phyloP scores from a whole-genome alignment of 2,888 invertebrate genomes.

The Toxonevra muliebris region DNA sequence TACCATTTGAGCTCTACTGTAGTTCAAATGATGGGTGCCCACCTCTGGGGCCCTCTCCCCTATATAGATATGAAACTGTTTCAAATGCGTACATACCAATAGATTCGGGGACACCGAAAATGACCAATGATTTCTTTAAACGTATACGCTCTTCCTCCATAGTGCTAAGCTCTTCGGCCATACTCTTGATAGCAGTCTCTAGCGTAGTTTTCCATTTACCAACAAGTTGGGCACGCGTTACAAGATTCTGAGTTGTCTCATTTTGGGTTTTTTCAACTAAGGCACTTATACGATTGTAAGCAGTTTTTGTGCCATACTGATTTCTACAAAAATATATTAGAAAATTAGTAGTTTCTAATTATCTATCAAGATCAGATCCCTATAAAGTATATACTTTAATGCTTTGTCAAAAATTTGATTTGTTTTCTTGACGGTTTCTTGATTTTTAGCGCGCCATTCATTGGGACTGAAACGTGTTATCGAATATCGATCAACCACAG shows the following conservation, averaged over 20 bases:
- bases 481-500: slow-evolving; percentile 79
- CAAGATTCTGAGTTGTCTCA: slow-evolving; percentile 73
- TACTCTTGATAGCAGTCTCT: slow-evolving; percentile 74
- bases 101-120: slow-evolving; percentile 76
- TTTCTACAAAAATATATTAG: slow-evolving; percentile 54
- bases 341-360: background rate
- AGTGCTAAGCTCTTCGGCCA: slow-evolving; percentile 75
- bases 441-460: slow-evolving; percentile 76
- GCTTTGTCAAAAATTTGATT: slow-evolving; percentile 67
- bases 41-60: no score
- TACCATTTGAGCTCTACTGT: no score
- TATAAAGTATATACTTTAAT: slow-evolving; percentile 63
- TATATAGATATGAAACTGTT: no score
- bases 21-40: no score
- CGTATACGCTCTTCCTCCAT: slow-evolving; percentile 75
- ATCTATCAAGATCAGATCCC: no score
- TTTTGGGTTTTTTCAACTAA: slow-evolving; percentile 75
- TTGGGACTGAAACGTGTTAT: slow-evolving; percentile 76
- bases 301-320: slow-evolving; percentile 72
- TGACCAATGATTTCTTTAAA: slow-evolving; percentile 74
- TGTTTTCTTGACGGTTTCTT: slow-evolving; percentile 66
- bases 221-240: slow-evolving; percentile 74
- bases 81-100: slow-evolving; percentile 67
- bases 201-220: slow-evolving; percentile 80
- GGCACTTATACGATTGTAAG: slow-evolving; percentile 72